Conservation (phyloP, 2,888 invertebrate genomes). For the Tenthredo amoena region DNA sequence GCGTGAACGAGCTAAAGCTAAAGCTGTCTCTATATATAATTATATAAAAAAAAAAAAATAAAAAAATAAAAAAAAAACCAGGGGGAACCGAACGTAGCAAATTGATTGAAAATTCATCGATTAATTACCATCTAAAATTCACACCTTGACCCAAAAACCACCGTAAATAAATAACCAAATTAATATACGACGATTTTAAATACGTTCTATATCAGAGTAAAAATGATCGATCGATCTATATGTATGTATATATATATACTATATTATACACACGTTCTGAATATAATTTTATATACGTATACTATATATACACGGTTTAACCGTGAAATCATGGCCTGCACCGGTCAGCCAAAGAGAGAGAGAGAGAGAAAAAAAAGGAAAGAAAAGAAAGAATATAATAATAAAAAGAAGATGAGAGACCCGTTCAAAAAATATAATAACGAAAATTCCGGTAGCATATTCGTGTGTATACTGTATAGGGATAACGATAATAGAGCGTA, state of each 20-base stretch:
- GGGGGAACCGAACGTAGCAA: not conserved
- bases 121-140: not conserved
- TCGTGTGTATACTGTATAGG: not conserved
- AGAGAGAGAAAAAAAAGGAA: not conserved
- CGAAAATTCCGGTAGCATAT: constrained; percentile 7
- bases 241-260: too few species aligned
- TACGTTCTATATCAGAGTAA: not conserved
- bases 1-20: not conserved
- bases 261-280: not conserved
- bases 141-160: not conserved
- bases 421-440: not conserved
- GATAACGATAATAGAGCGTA: not conserved
- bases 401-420: not conserved
- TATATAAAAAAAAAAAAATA: not conserved
- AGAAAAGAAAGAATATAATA: too few species aligned
- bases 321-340: not conserved
- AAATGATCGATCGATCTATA: not conserved
- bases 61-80: too few species aligned
- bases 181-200: not conserved
- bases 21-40: too few species aligned
- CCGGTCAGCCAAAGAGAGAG: not conserved
- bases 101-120: not conserved
- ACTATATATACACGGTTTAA: not conserved
- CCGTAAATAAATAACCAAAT: not conserved
- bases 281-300: not conserved